phyloP scores from a whole-genome alignment of 2,113 vertebrate genomes.

The Lepisosteus oculatus region DNA sequence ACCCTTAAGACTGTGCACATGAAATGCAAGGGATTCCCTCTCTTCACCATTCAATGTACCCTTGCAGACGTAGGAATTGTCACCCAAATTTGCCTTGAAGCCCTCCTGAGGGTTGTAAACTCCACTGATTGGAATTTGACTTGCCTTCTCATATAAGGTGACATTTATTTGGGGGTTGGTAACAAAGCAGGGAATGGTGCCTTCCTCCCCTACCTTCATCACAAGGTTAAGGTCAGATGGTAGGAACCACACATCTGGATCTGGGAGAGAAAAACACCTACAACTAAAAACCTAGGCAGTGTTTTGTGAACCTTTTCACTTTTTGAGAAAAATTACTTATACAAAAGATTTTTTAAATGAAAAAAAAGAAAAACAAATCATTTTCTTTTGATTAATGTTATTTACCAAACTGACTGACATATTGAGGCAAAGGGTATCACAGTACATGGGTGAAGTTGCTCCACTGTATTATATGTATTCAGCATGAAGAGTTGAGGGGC shows the following conservation, averaged over 20 bases:
- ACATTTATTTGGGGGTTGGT: constrained; percentile 80
- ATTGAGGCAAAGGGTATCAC: no score
- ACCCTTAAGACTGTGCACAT: constrained; percentile 81
- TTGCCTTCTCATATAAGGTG: constrained; percentile 76
- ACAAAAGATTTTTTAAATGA: no score
- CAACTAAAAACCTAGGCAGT: no score
- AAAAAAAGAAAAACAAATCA: no score
- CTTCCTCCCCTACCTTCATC: constrained; percentile 68
- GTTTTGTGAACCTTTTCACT: no score
- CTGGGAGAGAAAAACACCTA: constrained; percentile 50
- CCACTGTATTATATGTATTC: no score
- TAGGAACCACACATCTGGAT: constrained; percentile 78
- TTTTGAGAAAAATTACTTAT: no score
- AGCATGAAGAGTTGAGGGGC: no score
- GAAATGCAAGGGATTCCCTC: constrained; percentile 73
- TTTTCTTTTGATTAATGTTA: no score
- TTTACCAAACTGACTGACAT: no score
- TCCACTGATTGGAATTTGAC: constrained; percentile 56
- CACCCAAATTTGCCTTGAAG: constrained; percentile 78
- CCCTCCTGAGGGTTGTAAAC: constrained; percentile 80
- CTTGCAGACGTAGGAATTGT: constrained; percentile 81
- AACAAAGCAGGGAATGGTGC: constrained; percentile 84
- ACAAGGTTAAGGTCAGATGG: constrained; percentile 70
- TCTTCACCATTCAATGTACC: constrained; percentile 71
- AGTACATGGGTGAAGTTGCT: no score